Evolutionary conservation across 2,888 invertebrate species (phyloP).

Genomic region (Liposcelis brunnea): DNA sequence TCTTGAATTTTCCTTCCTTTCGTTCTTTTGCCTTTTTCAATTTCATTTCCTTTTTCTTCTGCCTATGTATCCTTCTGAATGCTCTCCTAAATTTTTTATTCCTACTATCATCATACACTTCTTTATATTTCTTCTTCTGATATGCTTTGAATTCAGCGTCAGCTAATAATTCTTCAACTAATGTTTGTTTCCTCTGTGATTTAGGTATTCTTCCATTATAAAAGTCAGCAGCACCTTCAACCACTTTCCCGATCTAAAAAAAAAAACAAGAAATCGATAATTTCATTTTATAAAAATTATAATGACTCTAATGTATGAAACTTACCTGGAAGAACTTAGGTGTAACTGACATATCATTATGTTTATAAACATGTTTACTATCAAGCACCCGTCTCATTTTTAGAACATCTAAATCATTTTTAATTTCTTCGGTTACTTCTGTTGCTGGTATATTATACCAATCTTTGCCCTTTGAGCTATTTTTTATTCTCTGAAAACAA

Average conservation of each 20-base stretch:
- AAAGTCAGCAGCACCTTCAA: slow-evolving; percentile 76
- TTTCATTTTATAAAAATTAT: slow-evolving; percentile 9
- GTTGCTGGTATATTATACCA: slow-evolving; percentile 86
- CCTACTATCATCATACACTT: slow-evolving; percentile 39
- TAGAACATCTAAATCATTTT: slow-evolving; percentile 72
- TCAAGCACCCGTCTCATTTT: slow-evolving; percentile 85
- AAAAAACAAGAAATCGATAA: slow-evolving; percentile 6
- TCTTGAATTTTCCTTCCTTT: no score
- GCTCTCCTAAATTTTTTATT: not conserved
- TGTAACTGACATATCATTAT: slow-evolving; percentile 65
- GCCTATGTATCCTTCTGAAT: no score
- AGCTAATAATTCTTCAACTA: slow-evolving; percentile 84
- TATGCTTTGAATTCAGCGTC: slow-evolving; percentile 72
- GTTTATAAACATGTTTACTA: slow-evolving; percentile 90
- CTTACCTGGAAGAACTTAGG: slow-evolving; percentile 89
- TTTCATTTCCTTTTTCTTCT: no score
- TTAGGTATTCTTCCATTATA: slow-evolving; percentile 67
- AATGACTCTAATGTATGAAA: no score
- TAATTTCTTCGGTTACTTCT: slow-evolving; percentile 74
- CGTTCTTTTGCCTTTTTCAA: no score
- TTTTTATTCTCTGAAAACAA: slow-evolving; percentile 43
- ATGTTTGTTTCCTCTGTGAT: slow-evolving; percentile 70
- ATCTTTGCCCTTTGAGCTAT: slow-evolving; percentile 62
- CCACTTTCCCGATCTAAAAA: slow-evolving; percentile 52
- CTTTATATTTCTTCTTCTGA: slow-evolving; percentile 62